Percentiles rank a stretch among this genome's conserved stretches.
Conservation (phyloP, 2,797 vertebrate genomes). For the Ibycter americanus region DNA sequence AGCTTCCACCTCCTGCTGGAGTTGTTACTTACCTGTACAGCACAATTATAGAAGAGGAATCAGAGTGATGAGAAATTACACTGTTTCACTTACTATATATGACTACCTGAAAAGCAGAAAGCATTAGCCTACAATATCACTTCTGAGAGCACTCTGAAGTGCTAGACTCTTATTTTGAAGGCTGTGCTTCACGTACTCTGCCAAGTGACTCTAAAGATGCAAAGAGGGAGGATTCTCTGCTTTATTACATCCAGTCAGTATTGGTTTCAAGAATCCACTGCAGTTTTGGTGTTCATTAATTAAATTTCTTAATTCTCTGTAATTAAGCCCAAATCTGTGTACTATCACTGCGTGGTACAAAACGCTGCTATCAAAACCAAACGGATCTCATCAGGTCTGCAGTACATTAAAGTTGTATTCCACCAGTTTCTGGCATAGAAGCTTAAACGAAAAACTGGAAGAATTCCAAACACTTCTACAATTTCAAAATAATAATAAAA, state of each 20-base stretch:
- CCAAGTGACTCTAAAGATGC: slow-evolving; percentile 27
- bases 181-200: neutral
- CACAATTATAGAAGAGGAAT: neutral
- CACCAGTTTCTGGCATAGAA: slow-evolving; percentile 57
- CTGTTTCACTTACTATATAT: neutral
- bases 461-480: slow-evolving; percentile 45
- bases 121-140: neutral
- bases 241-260: slow-evolving; percentile 28
- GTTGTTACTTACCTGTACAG: neutral
- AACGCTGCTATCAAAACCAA: slow-evolving; percentile 44
- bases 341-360: slow-evolving; percentile 18
- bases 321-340: slow-evolving; percentile 36
- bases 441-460: slow-evolving; percentile 62
- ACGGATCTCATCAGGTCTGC: slow-evolving; percentile 65
- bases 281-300: slow-evolving; percentile 16
- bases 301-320: slow-evolving; percentile 30
- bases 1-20: neutral
- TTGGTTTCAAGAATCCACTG: slow-evolving; percentile 10
- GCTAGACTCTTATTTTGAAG: slow-evolving; percentile 58
- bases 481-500: slow-evolving; percentile 73
- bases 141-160: neutral
- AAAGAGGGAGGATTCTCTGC: slow-evolving; percentile 27
- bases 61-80: neutral
- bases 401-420: slow-evolving; percentile 57
- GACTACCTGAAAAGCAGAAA: neutral